Conservation (phyloP, 2,113 vertebrate genomes). For the Xyliphius kryptos region DNA sequence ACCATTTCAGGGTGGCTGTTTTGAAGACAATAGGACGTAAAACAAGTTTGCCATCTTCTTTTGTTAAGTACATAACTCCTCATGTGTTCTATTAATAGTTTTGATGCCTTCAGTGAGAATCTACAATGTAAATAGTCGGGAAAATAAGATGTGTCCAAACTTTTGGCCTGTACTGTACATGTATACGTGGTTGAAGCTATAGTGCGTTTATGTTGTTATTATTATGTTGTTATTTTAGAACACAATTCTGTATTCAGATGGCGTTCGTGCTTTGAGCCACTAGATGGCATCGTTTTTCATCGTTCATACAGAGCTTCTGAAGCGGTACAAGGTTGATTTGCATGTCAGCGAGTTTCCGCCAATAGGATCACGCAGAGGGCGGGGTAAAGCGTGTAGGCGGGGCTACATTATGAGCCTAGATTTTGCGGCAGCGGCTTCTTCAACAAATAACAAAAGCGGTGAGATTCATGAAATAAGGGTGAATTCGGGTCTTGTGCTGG, state of each 20-base stretch:
- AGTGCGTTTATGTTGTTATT: too few species aligned
- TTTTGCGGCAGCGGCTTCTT: conserved; percentile 52
- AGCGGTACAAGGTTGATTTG: conserved; percentile 58
- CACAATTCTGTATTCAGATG: background rate
- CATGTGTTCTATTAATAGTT: too few species aligned
- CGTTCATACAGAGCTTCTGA: conserved; percentile 55
- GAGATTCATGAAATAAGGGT: conserved; percentile 40
- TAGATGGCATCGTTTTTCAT: conserved; percentile 20
- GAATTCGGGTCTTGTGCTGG: conserved; percentile 22
- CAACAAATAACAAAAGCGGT: conserved; percentile 63
- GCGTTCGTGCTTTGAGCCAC: background rate
- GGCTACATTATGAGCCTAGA: conserved; percentile 57
- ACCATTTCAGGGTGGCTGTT: too few species aligned
- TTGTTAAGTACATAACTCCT: too few species aligned
- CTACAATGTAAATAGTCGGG: too few species aligned
- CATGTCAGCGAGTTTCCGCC: conserved; percentile 58
- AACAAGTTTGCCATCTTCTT: too few species aligned
- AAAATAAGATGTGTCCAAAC: too few species aligned
- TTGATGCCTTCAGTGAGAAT: too few species aligned
- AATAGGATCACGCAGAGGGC: conserved; percentile 59
- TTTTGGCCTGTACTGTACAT: too few species aligned
- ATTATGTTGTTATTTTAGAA: too few species aligned
- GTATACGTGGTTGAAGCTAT: too few species aligned
- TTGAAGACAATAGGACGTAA: too few species aligned
- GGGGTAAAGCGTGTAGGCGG: conserved; percentile 59